These are phyloP conservation scores for Chaenocephalus aceratus DNA, from an alignment of 2,113 vertebrate genomes.

Conservation along the genomic window DNA sequence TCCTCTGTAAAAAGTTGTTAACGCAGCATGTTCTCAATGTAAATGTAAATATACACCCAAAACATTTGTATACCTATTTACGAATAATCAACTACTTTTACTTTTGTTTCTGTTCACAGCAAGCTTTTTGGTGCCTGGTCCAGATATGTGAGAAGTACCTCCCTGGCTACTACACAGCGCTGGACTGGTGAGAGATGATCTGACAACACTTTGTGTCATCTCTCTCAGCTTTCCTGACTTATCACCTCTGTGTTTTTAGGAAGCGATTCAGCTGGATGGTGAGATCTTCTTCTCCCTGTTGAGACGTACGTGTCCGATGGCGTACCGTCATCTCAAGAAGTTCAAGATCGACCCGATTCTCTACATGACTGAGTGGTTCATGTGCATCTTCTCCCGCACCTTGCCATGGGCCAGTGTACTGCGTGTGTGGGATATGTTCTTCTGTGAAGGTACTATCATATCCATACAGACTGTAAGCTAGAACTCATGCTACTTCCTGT, in stretches of 20 bases:
- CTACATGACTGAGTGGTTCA: conserved; percentile 97
- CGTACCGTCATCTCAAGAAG: conserved; percentile 91
- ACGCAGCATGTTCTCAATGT: too few relatives aligned
- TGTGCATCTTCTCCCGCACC: conserved; percentile 94
- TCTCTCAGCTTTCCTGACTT: neutral
- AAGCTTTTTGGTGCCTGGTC: conserved; percentile 96
- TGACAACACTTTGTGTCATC: fast-evolving
- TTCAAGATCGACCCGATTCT: conserved; percentile 93
- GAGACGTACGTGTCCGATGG: conserved; percentile 88
- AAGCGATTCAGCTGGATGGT: conserved; percentile 93
- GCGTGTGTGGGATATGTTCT: conserved; percentile 97
- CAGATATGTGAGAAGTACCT: conserved; percentile 95
- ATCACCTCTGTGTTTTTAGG: conserved; percentile 71
- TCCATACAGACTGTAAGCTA: fast-evolving
- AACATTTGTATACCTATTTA: too few relatives aligned
- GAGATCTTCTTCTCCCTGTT: conserved; percentile 92
- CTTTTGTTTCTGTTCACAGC: conserved; percentile 77
- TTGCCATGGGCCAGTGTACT: conserved; percentile 91
- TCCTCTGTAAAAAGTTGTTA: too few relatives aligned
- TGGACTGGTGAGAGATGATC: conserved; percentile 87
- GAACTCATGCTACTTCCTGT: too few relatives aligned
- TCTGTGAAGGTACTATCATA: conserved; percentile 89
- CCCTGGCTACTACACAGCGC: conserved; percentile 95
- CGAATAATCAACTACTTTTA: neutral
- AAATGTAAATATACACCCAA: too few relatives aligned